A percentile compares a stretch with the other conserved stretches of the same genome.
phyloP scores from a whole-genome alignment of 2,113 vertebrate genomes.

The Podarcis muralis region DNA sequence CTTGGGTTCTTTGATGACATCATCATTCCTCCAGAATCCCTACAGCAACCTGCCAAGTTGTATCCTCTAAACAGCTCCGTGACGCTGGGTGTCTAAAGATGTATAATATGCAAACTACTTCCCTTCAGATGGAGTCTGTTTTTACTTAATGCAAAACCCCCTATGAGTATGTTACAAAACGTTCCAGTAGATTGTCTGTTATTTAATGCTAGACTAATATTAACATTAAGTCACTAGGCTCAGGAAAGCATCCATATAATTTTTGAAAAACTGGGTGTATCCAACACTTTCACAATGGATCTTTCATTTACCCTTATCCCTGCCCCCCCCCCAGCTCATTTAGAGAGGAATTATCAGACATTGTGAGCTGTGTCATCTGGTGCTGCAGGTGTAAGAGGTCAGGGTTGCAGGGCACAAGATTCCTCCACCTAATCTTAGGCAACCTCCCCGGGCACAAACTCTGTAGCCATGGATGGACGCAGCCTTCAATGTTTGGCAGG shows the following conservation, averaged over 20 bases:
- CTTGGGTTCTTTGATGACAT: conserved; percentile 88
- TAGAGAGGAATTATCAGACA: background rate
- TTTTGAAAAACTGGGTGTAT: background rate
- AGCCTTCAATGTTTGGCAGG: no score
- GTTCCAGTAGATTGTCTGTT: background rate
- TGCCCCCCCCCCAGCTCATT: background rate
- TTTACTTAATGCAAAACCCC: background rate
- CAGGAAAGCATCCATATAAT: background rate
- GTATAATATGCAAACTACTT: background rate
- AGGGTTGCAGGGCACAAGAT: background rate
- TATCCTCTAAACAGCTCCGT: conserved; percentile 74
- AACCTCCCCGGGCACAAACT: background rate
- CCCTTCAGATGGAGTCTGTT: background rate
- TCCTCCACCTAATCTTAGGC: background rate
- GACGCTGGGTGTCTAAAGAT: background rate
- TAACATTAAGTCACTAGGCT: background rate
- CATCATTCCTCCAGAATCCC: conserved; percentile 86
- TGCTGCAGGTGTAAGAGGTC: background rate
- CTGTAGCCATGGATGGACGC: background rate
- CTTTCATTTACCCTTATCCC: background rate
- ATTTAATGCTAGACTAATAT: background rate
- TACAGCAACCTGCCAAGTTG: conserved; percentile 92
- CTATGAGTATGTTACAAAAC: background rate
- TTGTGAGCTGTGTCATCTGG: background rate
- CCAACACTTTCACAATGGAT: background rate